phyloP scores from a whole-genome alignment of 2,113 vertebrate species.

The Odocoileus virginianus region DNA sequence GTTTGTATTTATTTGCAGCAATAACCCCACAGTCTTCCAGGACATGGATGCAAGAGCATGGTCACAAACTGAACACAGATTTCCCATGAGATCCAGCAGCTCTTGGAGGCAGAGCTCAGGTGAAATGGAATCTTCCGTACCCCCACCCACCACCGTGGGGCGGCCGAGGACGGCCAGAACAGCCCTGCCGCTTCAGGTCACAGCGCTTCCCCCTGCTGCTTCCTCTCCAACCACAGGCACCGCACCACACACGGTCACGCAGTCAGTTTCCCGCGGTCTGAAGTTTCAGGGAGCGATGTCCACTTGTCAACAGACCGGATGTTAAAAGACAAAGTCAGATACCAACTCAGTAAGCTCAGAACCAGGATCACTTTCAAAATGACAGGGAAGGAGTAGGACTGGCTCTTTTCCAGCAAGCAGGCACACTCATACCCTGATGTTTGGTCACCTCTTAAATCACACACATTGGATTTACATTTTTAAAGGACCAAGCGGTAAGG shows the following conservation, averaged over 20 bases:
- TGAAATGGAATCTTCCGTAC: not conserved
- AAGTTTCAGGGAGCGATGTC: not conserved
- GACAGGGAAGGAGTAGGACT: not conserved
- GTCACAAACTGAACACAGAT: not conserved
- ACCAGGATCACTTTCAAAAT: not conserved
- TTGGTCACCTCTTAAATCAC: not conserved
- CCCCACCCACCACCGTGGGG: fast-evolving
- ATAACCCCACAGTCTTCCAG: not conserved
- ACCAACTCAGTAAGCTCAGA: not conserved
- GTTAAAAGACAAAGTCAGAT: not conserved
- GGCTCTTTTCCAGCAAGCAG: not conserved
- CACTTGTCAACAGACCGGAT: not conserved
- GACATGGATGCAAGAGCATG: not conserved
- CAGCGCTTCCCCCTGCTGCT: fast-evolving
- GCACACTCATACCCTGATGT: not conserved
- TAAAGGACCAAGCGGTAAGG: not conserved
- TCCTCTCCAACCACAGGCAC: not conserved
- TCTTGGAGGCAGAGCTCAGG: not conserved
- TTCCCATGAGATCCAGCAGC: not conserved
- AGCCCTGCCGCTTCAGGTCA: not conserved
- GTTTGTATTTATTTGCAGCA: not conserved
- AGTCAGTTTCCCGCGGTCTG: not conserved
- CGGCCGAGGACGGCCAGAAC: not conserved
- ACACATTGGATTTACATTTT: not conserved
- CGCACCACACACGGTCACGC: not conserved